Base-by-base conservation (phyloP, 2,113 vertebrate genomes). In the Atractosteus spatula region DNA sequence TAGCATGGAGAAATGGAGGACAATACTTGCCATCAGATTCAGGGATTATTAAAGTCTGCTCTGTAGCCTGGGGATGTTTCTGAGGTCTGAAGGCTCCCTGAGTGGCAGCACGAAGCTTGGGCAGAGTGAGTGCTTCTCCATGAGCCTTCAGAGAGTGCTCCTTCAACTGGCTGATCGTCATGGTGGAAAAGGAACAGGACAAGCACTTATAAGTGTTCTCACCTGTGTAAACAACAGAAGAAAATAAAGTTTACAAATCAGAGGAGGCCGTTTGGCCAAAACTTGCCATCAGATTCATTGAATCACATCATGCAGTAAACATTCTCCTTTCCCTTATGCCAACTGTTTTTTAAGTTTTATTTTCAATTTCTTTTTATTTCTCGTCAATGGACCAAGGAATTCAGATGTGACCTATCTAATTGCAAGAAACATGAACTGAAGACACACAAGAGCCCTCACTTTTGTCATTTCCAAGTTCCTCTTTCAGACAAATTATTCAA, bases 121-220 rank as follows among this genome's bases (percentile, higher is more conserved):
- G 91, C 74, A 99, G 93, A 79, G 96, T 96, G 84, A 99, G 90
- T 71, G 89, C 89, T 89, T 99, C 95, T 63, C 96, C 97, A 45
- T 99, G 97, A 86, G 94, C 94, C 86, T 88, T 94, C 87, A 97
- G 91, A 62, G 95, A 97, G 78, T 99, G 97, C 85, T 98, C 96
- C 91, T 97, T 98, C 89, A 99, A 90, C 87, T 95, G 97, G 88
- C 94, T 96, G 92, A 98, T 96, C 87, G 96, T 99, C 93, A 95
- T 92, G 67, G 96, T 94, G 87, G 96, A 95, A 92, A 97, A 97
- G 45, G 95, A 83, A 87, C 97, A 99, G 74, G 93, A 97, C 73
- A 96, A 93, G 89, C 97, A 99, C 89, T 94, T 96, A 91, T 98
- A 99, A 68, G 92, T 93, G 91, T 97, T 92, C 85, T 99, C 97